phyloP scores from a whole-genome alignment of 1,140 invertebrate species.

The Ectropis grisescens region DNA sequence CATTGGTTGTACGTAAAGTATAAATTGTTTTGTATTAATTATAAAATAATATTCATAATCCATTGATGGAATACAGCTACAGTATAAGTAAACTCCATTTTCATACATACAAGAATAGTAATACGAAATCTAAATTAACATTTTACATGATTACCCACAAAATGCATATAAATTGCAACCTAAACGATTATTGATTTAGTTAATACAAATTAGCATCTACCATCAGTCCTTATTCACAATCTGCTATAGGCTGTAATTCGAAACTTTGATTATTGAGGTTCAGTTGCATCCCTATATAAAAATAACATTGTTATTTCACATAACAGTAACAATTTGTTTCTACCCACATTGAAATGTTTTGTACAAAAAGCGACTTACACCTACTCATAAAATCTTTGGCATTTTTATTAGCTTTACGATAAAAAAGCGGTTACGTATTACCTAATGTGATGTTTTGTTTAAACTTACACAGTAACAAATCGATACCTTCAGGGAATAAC shows the following conservation, averaged over 20 bases:
- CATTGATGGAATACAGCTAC: no score
- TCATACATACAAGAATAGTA: no score
- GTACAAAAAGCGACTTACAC: slow-evolving; percentile 40
- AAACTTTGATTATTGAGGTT: slow-evolving; percentile 52
- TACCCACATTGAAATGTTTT: slow-evolving; percentile 30
- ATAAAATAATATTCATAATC: no score
- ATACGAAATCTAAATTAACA: no score
- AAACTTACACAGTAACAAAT: no score
- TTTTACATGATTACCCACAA: no score
- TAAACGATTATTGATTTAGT: slow-evolving; percentile 37
- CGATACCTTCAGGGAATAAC: no score
- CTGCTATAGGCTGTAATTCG: slow-evolving; percentile 44
- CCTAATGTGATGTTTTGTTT: slow-evolving; percentile 17
- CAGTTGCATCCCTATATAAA: slow-evolving; percentile 48
- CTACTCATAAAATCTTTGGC: slow-evolving; percentile 65
- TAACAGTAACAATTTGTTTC: slow-evolving; percentile 69
- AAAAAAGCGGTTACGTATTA: slow-evolving; percentile 33
- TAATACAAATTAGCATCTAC: slow-evolving; percentile 50
- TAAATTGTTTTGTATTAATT: no score
- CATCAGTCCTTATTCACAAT: slow-evolving; percentile 56
- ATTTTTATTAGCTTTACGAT: slow-evolving; percentile 37
- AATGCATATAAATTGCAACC: slow-evolving; percentile 38
- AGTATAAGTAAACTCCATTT: no score
- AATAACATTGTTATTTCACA: slow-evolving; percentile 53
- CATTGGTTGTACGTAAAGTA: no score